Evolutionary conservation across 2,797 vertebrate species (phyloP).

Genomic region (Danio jaintianensis): DNA sequence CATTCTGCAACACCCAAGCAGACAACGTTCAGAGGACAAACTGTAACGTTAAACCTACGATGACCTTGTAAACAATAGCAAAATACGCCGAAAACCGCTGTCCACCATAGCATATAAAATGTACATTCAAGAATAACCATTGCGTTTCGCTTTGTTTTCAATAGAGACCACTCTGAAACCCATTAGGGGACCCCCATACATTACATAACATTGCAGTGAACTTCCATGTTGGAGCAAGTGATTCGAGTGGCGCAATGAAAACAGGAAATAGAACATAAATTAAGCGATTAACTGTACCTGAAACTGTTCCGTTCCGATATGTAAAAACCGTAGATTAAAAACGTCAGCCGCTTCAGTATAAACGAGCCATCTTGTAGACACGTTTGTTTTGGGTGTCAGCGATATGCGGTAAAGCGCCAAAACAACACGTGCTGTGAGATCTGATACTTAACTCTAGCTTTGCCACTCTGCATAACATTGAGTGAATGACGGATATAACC

Average conservation of each 20-base stretch:
- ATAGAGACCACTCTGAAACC: neutral
- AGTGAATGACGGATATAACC: neutral
- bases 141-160: neutral
- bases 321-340: conserved; percentile 24
- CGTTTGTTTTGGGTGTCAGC: conserved; percentile 3
- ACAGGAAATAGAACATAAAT: neutral
- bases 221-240: conserved; percentile 4
- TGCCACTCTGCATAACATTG: neutral
- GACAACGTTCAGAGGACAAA: neutral
- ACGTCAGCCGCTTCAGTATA: neutral
- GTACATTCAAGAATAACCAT: neutral
- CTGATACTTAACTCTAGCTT: neutral
- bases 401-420: conserved; percentile 20
- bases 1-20: neutral
- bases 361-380: neutral
- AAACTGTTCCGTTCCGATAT: neutral
- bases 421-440: conserved; percentile 39
- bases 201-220: conserved; percentile 33
- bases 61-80: conserved; percentile 34
- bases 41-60: neutral
- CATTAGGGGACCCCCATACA: neutral
- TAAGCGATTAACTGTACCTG: neutral
- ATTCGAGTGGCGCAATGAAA: neutral
- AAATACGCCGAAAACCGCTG: neutral
- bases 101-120: neutral